These are phyloP conservation scores for Pseudopleuronectes americanus DNA, from an alignment of 2,797 vertebrate species.

Conservation along the genomic window DNA sequence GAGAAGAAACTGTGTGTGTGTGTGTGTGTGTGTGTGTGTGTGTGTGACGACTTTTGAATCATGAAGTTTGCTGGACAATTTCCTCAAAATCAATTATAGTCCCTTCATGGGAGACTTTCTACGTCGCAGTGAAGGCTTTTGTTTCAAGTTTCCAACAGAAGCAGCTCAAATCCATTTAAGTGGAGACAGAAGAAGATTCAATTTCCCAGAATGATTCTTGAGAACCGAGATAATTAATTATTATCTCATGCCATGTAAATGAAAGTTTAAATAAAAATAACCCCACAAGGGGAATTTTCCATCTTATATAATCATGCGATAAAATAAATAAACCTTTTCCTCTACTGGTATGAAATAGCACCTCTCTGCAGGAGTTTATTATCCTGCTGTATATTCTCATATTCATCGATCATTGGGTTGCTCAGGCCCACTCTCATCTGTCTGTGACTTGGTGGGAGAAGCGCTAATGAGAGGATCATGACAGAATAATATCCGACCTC, in stretches of 20 bases:
- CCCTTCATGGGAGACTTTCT: neutral
- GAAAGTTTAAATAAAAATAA: neutral
- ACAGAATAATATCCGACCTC: constrained; percentile 69
- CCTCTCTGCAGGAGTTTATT: neutral
- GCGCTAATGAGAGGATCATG: constrained; percentile 63
- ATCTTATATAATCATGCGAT: neutral
- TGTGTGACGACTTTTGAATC: constrained; percentile 10
- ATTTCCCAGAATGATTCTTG: neutral
- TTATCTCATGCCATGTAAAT: neutral
- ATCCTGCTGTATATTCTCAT: constrained; percentile 20
- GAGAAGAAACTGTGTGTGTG: constrained; percentile 17
- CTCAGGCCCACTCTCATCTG: constrained; percentile 40
- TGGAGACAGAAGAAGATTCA: neutral
- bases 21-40: neutral
- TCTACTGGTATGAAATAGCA: neutral
- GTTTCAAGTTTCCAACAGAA: constrained; percentile 1
- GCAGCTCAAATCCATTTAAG: constrained; percentile 16
- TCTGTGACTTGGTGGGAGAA: constrained; percentile 50
- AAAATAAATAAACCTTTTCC: constrained; percentile 5
- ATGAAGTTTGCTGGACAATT: constrained; percentile 8
- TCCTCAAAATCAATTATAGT: neutral
- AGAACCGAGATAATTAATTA: neutral
- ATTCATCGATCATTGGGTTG: constrained; percentile 28
- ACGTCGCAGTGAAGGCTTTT: constrained; percentile 4
- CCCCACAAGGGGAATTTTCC: too few species aligned